phyloP scores from a whole-genome alignment of 2,888 invertebrate genomes.

The Latrodectus hesperus region DNA sequence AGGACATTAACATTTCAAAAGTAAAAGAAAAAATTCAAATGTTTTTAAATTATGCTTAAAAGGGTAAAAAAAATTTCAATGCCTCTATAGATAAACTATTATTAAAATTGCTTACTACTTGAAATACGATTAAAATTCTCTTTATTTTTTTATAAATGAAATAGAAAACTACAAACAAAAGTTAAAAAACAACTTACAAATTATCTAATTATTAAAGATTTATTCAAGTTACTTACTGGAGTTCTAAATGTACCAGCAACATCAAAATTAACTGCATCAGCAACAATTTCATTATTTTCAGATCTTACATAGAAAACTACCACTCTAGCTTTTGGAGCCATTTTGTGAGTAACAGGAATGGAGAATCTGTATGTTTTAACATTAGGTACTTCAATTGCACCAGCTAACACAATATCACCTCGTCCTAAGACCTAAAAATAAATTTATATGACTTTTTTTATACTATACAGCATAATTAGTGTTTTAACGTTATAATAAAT shows the following conservation, averaged over 20 bases:
- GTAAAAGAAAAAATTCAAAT: too few relatives aligned
- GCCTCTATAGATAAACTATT: too few relatives aligned
- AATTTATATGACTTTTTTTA: neutral
- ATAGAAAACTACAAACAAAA: too few relatives aligned
- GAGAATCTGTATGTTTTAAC: constrained; percentile 72
- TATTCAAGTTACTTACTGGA: constrained; percentile 69
- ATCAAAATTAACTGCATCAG: constrained; percentile 77
- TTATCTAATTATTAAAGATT: too few relatives aligned
- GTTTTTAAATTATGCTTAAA: too few relatives aligned
- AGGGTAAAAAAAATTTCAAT: too few relatives aligned
- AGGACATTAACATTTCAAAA: too few relatives aligned
- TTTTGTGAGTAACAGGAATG: constrained; percentile 74
- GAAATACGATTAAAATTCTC: too few relatives aligned
- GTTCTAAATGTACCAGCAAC: constrained; percentile 75
- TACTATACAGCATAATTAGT: neutral
- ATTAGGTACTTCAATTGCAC: constrained; percentile 71
- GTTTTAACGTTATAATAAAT: neutral
- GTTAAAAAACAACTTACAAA: too few relatives aligned
- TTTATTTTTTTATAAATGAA: too few relatives aligned
- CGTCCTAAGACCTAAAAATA: constrained; percentile 74
- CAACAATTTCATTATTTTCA: constrained; percentile 75
- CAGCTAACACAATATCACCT: constrained; percentile 73
- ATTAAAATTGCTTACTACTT: too few relatives aligned
- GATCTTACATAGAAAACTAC: constrained; percentile 75
- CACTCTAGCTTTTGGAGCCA: constrained; percentile 75